A percentile compares a stretch with the other conserved stretches of the same genome.
Conservation (phyloP, 2,113 vertebrate species). For the Callipepla californica region DNA sequence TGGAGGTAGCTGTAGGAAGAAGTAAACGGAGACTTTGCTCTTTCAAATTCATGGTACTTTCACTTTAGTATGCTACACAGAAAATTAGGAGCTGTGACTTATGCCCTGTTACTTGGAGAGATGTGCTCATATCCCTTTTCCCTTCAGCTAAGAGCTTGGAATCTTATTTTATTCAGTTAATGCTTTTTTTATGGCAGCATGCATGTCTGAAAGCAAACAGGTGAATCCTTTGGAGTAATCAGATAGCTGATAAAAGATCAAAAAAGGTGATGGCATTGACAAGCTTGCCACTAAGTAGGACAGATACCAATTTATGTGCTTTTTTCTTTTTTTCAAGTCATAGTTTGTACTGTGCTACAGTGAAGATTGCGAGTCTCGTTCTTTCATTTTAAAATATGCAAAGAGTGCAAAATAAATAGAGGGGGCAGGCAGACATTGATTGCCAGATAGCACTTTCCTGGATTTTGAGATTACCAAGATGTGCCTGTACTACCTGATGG, state of each 20-base stretch:
- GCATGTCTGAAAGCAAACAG: not conserved
- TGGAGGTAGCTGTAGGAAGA: fast-evolving
- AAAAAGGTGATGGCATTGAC: not conserved
- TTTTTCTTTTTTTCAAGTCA: not conserved
- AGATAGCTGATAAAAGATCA: not conserved
- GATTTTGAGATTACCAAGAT: conserved; percentile 66
- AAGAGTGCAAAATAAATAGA: conserved; percentile 68
- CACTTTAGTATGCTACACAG: fast-evolving
- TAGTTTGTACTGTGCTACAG: conserved; percentile 24
- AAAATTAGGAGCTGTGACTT: not conserved
- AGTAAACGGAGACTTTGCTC: not conserved
- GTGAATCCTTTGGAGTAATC: not conserved
- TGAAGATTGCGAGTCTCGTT: conserved; percentile 4
- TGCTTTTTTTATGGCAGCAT: not conserved
- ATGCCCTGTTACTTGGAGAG: not conserved
- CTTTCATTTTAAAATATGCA: conserved; percentile 69
- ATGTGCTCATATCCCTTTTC: not conserved
- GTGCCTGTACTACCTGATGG: conserved; percentile 50
- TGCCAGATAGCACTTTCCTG: conserved; percentile 49
- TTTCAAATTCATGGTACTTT: not conserved
- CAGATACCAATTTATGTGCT: not conserved
- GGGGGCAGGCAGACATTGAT: conserved; percentile 58
- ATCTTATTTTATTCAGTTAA: not conserved
- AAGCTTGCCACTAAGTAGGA: not conserved
- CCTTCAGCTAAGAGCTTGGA: not conserved